Percentiles rank a stretch among this genome's conserved stretches.
phyloP scores from a whole-genome alignment of 53 echinoderm and acorn worm genomes.

The Holothuria leucospilota region DNA sequence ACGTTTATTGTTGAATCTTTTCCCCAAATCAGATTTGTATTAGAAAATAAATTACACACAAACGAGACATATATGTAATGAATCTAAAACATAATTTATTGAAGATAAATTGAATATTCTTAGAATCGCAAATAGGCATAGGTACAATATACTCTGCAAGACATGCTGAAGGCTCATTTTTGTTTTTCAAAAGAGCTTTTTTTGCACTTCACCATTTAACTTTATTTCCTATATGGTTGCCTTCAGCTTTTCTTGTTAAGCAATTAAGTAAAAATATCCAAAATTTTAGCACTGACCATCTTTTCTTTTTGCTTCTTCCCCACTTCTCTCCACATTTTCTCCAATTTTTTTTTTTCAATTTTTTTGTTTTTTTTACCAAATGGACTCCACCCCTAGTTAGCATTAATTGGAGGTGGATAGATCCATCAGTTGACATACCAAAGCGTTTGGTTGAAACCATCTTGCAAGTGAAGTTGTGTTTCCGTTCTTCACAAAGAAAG shows the following conservation, averaged over 20 bases:
- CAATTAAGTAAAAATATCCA: no score
- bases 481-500: conserved; percentile 12
- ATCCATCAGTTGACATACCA: conserved; percentile 16
- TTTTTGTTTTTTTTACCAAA: conserved; percentile 16
- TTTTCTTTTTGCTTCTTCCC: conserved; percentile 74
- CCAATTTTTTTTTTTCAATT: background rate
- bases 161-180: background rate
- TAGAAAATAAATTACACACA: background rate
- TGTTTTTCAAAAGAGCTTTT: no score
- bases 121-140: no score
- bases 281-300: conserved; percentile 55
- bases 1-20: conserved; percentile 11
- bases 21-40: background rate
- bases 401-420: conserved; percentile 40
- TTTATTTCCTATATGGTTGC: no score
- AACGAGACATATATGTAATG: background rate
- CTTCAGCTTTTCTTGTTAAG: no score
- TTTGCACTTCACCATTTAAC: no score
- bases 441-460: conserved; percentile 9
- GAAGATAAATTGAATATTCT: no score
- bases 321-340: conserved; percentile 27
- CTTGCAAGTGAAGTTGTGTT: conserved; percentile 3
- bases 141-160: background rate
- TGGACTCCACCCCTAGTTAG: conserved; percentile 66
- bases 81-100: background rate